Evolutionary conservation across 35 echinoderm and acorn worm species (phyloP), one percentile per base, ranked within the genome.

Genomic region (Apostichopus parvimensis): DNA sequence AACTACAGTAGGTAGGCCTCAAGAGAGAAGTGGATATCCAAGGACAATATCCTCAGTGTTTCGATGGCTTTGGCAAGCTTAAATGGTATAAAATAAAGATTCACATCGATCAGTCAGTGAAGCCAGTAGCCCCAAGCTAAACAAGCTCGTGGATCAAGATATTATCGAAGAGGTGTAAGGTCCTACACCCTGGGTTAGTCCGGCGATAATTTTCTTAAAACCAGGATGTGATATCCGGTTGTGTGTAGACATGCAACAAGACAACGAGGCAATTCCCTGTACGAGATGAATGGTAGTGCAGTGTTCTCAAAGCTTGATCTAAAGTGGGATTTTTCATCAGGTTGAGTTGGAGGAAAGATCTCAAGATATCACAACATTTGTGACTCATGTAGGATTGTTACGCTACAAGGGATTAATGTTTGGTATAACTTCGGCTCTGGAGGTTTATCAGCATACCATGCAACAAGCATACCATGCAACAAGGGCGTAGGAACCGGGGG

Each of bases 221-320:
- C 72, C 24, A 34, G 55, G n/a, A 78, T 54, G 88, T 15, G 75
- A 84, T 8, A 82, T 82, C 6, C 80, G 93, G 17, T 52, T 94
- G 6, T 96, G 93, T 85, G 79, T 96, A 53, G 93, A 96, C 86
- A 96, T 96, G 95, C 61, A 84, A n/a, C 8, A 12, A 10, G 93
- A 90, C 8, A 94, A 94, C 78, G 28, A 94, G 89, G 93, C 90
- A 15, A 90, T 96, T 55, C 93, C 4, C 18, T 93, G 65, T 6
- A 75, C 9, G 57, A 75, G 24, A n/a, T 95, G 28, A 93, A 84
- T 85, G 87, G 87, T 8, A 80, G 72, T 25, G 53, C 75, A 6
- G 54, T 90, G 5, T 93, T 93, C 25, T 80, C 54, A n/a, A 95
- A 93, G 34, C 64, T 93, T 57, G 87, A 95, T 86, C 66, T 93